These are phyloP conservation scores for Watsonalla cultraria DNA, from an alignment of 2,888 invertebrate species.

Conservation along the genomic window DNA sequence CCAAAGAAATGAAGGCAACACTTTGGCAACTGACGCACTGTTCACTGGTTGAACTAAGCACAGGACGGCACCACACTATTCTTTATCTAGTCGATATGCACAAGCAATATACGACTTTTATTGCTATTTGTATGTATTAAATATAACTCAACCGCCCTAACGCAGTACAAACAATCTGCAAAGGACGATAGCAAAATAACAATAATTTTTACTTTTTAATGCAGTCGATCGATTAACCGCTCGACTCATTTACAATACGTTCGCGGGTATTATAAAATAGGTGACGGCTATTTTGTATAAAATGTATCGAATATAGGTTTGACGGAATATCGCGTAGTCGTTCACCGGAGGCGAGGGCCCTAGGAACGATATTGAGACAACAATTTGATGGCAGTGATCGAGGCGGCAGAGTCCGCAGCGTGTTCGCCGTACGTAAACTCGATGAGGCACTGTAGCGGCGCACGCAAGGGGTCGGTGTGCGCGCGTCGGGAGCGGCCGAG, in stretches of 20 bases:
- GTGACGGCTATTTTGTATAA: slow-evolving; percentile 27
- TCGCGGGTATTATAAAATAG: slow-evolving; percentile 41
- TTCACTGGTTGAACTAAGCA: slow-evolving; percentile 73
- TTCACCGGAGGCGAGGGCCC: slow-evolving; percentile 53
- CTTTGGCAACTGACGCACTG: slow-evolving; percentile 62
- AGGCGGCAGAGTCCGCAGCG: slow-evolving; percentile 69
- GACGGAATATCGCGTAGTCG: slow-evolving; percentile 46
- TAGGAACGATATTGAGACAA: slow-evolving; percentile 65
- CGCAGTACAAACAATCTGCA: slow-evolving; percentile 62
- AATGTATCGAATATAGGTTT: slow-evolving; percentile 30
- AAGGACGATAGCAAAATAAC: slow-evolving; percentile 58
- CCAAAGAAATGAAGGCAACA: slow-evolving; percentile 62
- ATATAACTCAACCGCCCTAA: slow-evolving; percentile 40
- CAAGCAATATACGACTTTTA: slow-evolving; percentile 40
- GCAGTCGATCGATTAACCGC: slow-evolving; percentile 73
- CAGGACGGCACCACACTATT: slow-evolving; percentile 62
- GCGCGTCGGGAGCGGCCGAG: slow-evolving; percentile 56
- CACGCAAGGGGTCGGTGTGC: slow-evolving; percentile 66
- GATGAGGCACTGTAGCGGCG: slow-evolving; percentile 55
- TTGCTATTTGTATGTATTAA: slow-evolving; percentile 32
- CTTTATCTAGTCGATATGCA: slow-evolving; percentile 34
- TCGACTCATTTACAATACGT: slow-evolving; percentile 53
- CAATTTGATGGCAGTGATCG: slow-evolving; percentile 69
- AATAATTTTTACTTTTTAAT: slow-evolving; percentile 69
- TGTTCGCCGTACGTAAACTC: slow-evolving; percentile 65